These are phyloP conservation scores for Anniella stebbinsi DNA, from an alignment of 2,797 vertebrate genomes.

Conservation along the genomic window DNA sequence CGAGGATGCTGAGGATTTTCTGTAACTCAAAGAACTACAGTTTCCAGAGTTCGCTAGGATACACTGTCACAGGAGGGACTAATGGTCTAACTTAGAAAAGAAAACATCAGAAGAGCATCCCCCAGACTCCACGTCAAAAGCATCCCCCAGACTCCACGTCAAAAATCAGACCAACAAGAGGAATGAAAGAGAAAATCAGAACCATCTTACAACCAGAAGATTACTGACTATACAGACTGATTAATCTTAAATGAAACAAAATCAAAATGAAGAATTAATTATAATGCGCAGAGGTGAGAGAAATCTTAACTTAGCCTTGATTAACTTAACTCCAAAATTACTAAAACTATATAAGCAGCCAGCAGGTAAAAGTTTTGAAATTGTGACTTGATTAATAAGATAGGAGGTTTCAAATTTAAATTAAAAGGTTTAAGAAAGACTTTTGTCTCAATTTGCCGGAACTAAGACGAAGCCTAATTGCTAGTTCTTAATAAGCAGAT, in stretches of 20 bases:
- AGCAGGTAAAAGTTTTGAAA: not conserved
- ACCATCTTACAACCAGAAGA: not conserved
- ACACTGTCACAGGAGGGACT: not conserved
- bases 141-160: not conserved
- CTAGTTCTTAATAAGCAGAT: not conserved
- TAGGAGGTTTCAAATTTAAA: conserved; percentile 1
- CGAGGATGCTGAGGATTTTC: not conserved
- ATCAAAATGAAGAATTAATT: conserved; percentile 18
- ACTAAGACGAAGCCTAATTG: not conserved
- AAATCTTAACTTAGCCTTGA: not conserved
- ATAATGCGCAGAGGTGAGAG: not conserved
- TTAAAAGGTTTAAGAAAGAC: not conserved
- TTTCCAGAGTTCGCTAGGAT: not conserved
- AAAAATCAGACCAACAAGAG: conserved; percentile 1
- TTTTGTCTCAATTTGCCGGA: not conserved
- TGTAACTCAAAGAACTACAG: not conserved
- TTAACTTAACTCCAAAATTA: conserved; percentile 6
- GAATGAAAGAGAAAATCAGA: not conserved
- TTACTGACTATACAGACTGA: not conserved
- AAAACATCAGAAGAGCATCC: not conserved
- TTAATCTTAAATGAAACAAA: conserved; percentile 14
- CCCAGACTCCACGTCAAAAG: not conserved
- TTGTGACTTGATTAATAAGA: not conserved
- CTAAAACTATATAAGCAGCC: not conserved
- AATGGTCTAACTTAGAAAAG: not conserved